Evolutionary conservation across 2,888 invertebrate species (phyloP).

Genomic region (Priapulus caudatus): DNA sequence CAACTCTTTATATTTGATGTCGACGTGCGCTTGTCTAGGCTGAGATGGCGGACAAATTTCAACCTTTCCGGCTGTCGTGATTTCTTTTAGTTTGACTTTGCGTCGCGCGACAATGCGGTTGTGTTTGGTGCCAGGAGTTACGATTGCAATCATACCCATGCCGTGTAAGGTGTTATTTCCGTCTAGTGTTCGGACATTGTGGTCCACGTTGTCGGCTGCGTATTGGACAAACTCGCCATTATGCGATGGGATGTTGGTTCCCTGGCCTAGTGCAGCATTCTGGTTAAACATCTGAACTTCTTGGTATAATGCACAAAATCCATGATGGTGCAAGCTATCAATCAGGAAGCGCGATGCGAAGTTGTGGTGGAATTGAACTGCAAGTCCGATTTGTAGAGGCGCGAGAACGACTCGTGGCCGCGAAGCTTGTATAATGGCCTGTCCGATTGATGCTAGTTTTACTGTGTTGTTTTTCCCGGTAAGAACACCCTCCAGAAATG

Average conservation of each 20-base stretch:
- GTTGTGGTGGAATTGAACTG: too few relatives aligned
- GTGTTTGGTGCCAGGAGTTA: too few relatives aligned
- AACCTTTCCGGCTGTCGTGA: too few relatives aligned
- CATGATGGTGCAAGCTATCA: constrained; percentile 21
- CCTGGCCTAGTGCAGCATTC: constrained; percentile 17
- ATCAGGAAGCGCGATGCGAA: constrained; percentile 22
- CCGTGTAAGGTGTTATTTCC: constrained; percentile 23
- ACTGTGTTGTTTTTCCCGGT: too few relatives aligned
- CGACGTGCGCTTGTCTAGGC: constrained; percentile 5
- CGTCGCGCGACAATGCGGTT: too few relatives aligned
- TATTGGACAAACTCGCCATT: constrained; percentile 21
- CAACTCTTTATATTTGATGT: constrained; percentile 9
- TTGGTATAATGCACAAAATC: constrained; percentile 21
- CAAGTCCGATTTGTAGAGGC: too few relatives aligned
- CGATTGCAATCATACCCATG: constrained; percentile 23
- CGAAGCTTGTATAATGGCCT: too few relatives aligned
- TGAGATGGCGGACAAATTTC: too few relatives aligned
- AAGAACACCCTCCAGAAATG: too few relatives aligned
- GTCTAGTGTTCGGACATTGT: constrained; percentile 23
- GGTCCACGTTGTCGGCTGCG: constrained; percentile 27
- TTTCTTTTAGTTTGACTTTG: too few relatives aligned
- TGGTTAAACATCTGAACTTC: constrained; percentile 19
- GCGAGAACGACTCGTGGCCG: too few relatives aligned
- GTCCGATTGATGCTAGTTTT: too few relatives aligned
- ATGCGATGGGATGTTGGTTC: constrained; percentile 11